Evolutionary conservation across 2,113 vertebrate species (phyloP).

Genomic region (Eclectus roratus): DNA sequence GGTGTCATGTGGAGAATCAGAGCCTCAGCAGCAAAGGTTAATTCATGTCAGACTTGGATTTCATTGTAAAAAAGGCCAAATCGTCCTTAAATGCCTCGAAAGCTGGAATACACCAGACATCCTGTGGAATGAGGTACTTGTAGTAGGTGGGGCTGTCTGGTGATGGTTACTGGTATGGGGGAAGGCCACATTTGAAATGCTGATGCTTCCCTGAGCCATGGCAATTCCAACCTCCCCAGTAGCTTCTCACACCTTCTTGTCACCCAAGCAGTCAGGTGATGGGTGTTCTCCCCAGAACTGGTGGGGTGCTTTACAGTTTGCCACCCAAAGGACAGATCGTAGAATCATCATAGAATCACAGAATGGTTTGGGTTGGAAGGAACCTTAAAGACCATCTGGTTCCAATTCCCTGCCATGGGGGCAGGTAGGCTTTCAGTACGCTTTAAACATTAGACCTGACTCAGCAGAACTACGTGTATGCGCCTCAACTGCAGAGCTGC

Average conservation of each 20-base stretch:
- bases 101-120: not conserved
- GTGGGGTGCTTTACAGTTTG: not conserved
- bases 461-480: not conserved
- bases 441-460: not conserved
- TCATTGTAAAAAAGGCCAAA: not conserved
- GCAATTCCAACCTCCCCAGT: not conserved
- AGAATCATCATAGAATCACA: not conserved
- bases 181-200: not conserved
- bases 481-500: not conserved
- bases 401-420: not conserved
- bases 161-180: not conserved
- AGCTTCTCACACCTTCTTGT: not conserved
- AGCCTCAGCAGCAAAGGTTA: not conserved
- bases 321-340: not conserved
- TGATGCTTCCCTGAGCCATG: not conserved
- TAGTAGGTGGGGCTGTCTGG: not conserved
- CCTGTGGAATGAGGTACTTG: not conserved
- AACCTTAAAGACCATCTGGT: not conserved
- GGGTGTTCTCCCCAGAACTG: not conserved
- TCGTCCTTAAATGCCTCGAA: not conserved
- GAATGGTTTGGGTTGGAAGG: not conserved
- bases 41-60: not conserved
- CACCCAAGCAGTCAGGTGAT: not conserved
- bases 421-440: rapidly evolving
- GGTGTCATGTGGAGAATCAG: not conserved